Evolutionary conservation across 2,888 invertebrate species (phyloP), one percentile per base, ranked within the genome.

Genomic region (Ochropacha duplaris): DNA sequence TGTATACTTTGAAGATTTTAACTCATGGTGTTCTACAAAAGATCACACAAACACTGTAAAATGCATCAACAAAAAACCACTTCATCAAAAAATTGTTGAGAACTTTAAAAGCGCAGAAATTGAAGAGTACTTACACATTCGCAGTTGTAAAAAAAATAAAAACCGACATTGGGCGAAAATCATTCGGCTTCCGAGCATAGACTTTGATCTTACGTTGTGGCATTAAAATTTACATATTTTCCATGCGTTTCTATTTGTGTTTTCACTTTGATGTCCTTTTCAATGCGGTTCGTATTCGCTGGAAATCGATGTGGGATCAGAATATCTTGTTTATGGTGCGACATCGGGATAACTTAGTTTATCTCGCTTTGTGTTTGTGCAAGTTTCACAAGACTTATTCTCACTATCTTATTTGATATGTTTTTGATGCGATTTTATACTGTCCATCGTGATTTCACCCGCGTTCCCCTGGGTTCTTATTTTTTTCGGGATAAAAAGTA

Each of bases 151-250:
- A 69, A 69, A 68, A 74, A 73, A 79, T 75, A 76, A 69, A 74
- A 74, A 76, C 61, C 65, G 51, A 72, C 72, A 72, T 60, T 61
- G 60, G 68, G 78, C 65, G 78, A 76, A 79, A 84, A 84, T 83
- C 83, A 80, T 74, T 72, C 74, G 61, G 65, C 71, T 69, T 58
- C 71, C 67, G 60, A 58, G 62, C 65, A 68, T 63, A 60, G 64
- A 77, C 92, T 92, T 91, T 92, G 91, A 92, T 92, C 88, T 87
- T 71, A 67, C 72, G 74, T 74, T 66, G 79, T 74, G 79, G 83
- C 79, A 85, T 90, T 88, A 87, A 80, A 88, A 92, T 92, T 92
- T 90, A 91, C 92, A 92, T 92, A 91, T 87, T 86, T 87, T 81
- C 83, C 71, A 69, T 71, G 66, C 68, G 73, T 81, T 79, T 81